Evolutionary conservation across 2,888 invertebrate species (phyloP), one percentile per base, ranked within the genome.

Genomic region (Dynastes hyllus): DNA sequence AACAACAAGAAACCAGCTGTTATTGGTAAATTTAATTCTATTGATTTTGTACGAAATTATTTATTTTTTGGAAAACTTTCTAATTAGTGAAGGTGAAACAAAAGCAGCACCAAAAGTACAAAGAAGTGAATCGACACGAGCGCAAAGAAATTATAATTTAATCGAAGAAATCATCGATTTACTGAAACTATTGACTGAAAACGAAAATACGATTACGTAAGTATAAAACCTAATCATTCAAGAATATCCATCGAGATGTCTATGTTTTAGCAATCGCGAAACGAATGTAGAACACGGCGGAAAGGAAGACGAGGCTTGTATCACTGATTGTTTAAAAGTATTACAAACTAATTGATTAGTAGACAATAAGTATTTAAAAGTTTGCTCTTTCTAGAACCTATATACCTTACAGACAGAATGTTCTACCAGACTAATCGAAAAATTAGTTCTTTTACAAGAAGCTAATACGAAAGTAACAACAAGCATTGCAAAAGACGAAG

Each of bases 1-100:
- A 91, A 76, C 92, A 91, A 76, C 92, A 94, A 80, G 93, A 93
- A 80, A 92, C 92, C 89, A 86, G 90, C 89, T 87, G 89, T 83
- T 88, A 90, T 86, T 90, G 92, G 92, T 90, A 89, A 84, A 87
- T 79, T 67, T 58, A 27, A 70, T 70, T 65, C 13, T 76, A 5
- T 63, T 71, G 13, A 40, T 8, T 16, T 75, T 50, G 45, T 53
- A 5, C 11, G 16, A 9, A 58, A 27, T 40, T 22, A 58, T 29
- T 51, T 13, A 58, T 51, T 69, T 53, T 37, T 80, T 67, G 13
- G 58, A 53, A 29, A 73, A 67, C 5, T 55, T 76, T 45, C 50
- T 61, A 86, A 87, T 75, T 81, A 89, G 89, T 82, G 89, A 88
- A 80, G 87, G 89, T 66, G 87, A 89, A 80, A 86, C 87, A 3